Evolutionary conservation across 2,888 invertebrate species (phyloP), one percentile per base, ranked within the genome.

Genomic region (Andrena flavipes): DNA sequence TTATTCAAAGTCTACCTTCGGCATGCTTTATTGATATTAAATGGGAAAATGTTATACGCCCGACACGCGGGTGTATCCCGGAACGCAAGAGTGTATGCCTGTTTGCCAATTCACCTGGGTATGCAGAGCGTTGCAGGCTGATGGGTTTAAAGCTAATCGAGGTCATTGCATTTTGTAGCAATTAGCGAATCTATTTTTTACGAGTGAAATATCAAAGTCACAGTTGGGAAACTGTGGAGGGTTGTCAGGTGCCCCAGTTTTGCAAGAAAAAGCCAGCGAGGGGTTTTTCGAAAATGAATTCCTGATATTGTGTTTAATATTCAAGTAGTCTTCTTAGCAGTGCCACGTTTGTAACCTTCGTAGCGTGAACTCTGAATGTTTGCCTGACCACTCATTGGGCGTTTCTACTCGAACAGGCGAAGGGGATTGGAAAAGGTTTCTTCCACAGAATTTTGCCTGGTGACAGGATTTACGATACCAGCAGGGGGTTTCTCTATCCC

Each of bases 11-110:
- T 29, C 29, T 26, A 10, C 23, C 26, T 62, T 62, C 60, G 35
- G 49, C 35, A 33, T 49, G 59, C 54, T 81, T 81, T 76, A 67
- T 48, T 65, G 65, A 26, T 64, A 69, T 76, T 76, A 74, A 70
- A 69, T 29, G 6, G 33, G 13, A 42, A 56, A 42, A 35, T 6
- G 35, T 70, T 70, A 54, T 42, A 23, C 3, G 16, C 13, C 26
- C 7, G 16, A 16, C 42, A 30, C 23, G 23, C 20, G 33, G 7
- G 26, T 30, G 72, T 20, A 67, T 72, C 23, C 29, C 51, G 16
- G 35, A 13, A 42, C 35, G 13, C 35, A 13, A 42, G 42, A 42
- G 16, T 42, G 42, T 42, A 42, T 8, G n/a, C 20, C 51, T 51
- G 51, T 20, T n/a, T 51, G 51, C n/a, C 20, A 51, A 51, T 20